Evolutionary conservation across 1,140 invertebrate species (phyloP).

Genomic region (Drosophila carrolli): DNA sequence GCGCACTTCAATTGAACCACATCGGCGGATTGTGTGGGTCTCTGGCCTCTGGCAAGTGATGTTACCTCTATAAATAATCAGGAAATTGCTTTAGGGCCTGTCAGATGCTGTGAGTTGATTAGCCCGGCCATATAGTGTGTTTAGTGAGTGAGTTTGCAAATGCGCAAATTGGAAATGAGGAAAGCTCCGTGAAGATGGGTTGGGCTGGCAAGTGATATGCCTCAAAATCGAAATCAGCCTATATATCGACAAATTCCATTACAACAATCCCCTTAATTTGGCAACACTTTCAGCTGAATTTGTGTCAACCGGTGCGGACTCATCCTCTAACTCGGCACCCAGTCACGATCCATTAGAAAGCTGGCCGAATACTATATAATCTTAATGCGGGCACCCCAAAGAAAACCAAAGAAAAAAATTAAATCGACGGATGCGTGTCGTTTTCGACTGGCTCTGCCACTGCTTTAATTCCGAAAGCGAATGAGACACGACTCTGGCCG

Average conservation of each 20-base stretch:
- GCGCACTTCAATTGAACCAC: constrained; percentile 58
- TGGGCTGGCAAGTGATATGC: constrained; percentile 30
- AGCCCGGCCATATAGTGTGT: constrained; percentile 59
- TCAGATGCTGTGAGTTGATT: constrained; percentile 72
- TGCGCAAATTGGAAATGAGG: constrained; percentile 40
- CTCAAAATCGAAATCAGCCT: constrained; percentile 19
- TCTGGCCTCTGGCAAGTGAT: constrained; percentile 66
- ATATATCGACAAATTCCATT: constrained; percentile 13
- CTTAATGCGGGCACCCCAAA: constrained; percentile 42
- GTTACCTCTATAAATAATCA: constrained; percentile 67
- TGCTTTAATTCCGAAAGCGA: constrained; percentile 61
- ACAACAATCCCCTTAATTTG: constrained; percentile 19
- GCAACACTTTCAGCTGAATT: constrained; percentile 38
- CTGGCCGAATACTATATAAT: constrained; percentile 49
- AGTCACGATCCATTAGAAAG: constrained; percentile 76
- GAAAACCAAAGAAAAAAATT: constrained; percentile 9
- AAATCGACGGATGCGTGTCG: constrained; percentile 66
- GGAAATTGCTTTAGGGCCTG: constrained; percentile 73
- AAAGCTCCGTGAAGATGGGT: constrained; percentile 18
- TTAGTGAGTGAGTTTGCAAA: constrained; percentile 60
- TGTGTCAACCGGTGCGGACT: constrained; percentile 59
- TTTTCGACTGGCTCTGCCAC: constrained; percentile 48
- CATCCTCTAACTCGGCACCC: constrained; percentile 54
- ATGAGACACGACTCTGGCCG: constrained; percentile 61
- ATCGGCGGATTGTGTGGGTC: constrained; percentile 46